These are phyloP conservation scores for Plagiodera versicolora DNA, from an alignment of 2,888 invertebrate species.

Conservation along the genomic window DNA sequence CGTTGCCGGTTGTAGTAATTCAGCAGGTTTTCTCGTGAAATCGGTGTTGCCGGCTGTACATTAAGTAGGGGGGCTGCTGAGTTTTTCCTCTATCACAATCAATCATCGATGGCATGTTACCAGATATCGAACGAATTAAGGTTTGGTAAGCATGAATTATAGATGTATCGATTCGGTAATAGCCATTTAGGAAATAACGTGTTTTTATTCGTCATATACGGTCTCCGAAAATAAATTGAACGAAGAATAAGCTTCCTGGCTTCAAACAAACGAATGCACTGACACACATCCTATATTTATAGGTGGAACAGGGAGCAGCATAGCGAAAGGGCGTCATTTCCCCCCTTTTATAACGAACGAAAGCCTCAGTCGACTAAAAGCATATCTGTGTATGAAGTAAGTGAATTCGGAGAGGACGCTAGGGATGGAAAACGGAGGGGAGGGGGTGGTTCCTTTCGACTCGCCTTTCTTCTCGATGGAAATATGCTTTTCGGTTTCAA, in stretches of 20 bases:
- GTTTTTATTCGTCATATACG: not conserved
- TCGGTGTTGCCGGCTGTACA: too few relatives aligned
- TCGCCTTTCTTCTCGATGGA: slow-evolving; percentile 6
- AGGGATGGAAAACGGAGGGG: slow-evolving; percentile 13
- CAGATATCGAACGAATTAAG: not conserved
- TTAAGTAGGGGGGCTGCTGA: too few relatives aligned
- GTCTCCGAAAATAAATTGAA: too few relatives aligned
- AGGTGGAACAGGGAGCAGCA: slow-evolving; percentile 6
- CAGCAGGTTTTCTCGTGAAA: too few relatives aligned
- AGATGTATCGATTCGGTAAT: not conserved
- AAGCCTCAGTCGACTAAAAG: slow-evolving; percentile 49
- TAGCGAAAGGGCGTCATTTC: slow-evolving; percentile 34
- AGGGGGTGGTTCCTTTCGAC: slow-evolving; percentile 15
- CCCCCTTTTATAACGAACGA: slow-evolving; percentile 45
- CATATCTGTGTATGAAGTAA: slow-evolving; percentile 56
- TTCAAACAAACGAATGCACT: slow-evolving; percentile 37
- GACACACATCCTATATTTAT: slow-evolving; percentile 46
- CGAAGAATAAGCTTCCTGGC: slow-evolving; percentile 22
- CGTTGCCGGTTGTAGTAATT: too few relatives aligned
- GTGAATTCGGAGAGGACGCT: slow-evolving; percentile 51
- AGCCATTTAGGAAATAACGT: not conserved
- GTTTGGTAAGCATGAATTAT: not conserved
- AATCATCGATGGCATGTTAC: not conserved
- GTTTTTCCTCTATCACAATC: too few relatives aligned
- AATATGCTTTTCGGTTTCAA: slow-evolving; percentile 13